Conservation (phyloP, 2,888 invertebrate genomes). For the Phytoseiulus persimilis region DNA sequence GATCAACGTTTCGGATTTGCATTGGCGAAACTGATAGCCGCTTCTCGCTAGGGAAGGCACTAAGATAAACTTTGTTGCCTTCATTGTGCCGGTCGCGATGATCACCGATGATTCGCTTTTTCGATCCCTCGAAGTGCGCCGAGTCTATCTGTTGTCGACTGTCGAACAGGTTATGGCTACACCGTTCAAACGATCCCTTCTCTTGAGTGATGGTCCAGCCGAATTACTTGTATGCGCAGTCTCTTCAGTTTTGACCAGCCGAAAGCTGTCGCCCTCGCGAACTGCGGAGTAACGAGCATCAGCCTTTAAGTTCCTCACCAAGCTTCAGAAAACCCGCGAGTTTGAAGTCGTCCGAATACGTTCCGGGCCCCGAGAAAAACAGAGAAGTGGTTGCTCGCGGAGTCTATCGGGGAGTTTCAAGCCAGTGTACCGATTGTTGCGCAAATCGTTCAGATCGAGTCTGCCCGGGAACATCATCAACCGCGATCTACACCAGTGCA, state of each 20-base stretch:
- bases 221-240: neutral
- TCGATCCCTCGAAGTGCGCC: neutral
- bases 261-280: no score
- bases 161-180: neutral
- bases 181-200: neutral
- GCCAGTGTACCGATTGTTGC: no score
- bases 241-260: neutral
- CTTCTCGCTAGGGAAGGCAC: neutral
- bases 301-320: no score
- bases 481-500: no score
- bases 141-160: neutral
- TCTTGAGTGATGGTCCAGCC: neutral
- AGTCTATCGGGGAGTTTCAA: no score
- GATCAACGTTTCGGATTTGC: neutral
- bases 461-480: no score
- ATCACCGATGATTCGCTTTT: neutral
- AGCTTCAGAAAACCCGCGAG: no score
- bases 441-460: no score
- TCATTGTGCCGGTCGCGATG: neutral
- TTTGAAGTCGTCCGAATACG: no score
- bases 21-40: neutral
- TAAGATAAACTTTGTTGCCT: neutral
- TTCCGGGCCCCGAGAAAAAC: no score
- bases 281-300: no score
- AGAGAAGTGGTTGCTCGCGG: no score